These are phyloP conservation scores for Rhopalosiphum nymphaeae DNA, from an alignment of 2,888 invertebrate species.

Conservation along the genomic window DNA sequence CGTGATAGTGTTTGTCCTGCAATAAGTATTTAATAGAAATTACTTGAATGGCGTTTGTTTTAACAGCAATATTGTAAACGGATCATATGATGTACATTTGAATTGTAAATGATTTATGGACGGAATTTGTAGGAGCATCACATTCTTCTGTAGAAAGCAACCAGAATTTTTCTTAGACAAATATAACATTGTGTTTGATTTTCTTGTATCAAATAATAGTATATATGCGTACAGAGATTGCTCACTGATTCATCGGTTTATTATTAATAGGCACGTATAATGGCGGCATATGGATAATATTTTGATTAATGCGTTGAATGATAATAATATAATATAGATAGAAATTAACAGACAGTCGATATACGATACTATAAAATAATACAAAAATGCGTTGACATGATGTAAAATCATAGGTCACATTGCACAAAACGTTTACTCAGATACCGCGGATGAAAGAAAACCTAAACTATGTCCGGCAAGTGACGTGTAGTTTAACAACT, in stretches of 20 bases:
- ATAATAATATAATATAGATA: background rate
- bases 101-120: constrained; percentile 43
- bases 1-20: constrained; percentile 28
- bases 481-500: background rate
- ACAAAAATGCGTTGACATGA: background rate
- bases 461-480: constrained; percentile 10
- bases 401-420: background rate
- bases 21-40: constrained; percentile 40
- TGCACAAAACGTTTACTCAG: background rate
- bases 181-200: background rate
- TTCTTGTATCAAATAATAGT: background rate
- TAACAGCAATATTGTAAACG: constrained; percentile 32
- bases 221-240: background rate
- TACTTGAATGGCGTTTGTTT: constrained; percentile 39
- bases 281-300: background rate
- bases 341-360: background rate
- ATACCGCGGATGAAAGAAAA: constrained; percentile 8
- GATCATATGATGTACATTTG: constrained; percentile 27
- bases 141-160: constrained; percentile 50
- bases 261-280: background rate
- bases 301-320: background rate
- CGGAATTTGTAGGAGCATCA: background rate
- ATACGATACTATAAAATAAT: background rate
- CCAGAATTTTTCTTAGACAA: background rate
- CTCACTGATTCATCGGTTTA: too few species aligned